Evolutionary conservation across 2,888 invertebrate species (phyloP), one percentile per base, ranked within the genome.

Genomic region (Lomographa bimaculata): DNA sequence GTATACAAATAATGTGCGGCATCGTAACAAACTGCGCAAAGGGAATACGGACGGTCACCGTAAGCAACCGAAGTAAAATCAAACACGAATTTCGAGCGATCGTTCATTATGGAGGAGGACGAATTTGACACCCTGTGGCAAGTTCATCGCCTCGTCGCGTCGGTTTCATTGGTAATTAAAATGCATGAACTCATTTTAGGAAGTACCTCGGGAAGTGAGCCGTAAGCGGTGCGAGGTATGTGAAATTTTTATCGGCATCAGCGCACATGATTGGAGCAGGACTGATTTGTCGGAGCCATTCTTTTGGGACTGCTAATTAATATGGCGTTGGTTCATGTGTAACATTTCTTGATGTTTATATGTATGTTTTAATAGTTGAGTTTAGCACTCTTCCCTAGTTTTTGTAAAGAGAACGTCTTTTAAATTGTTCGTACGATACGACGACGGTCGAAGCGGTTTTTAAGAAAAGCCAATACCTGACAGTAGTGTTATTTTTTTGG

Each of bases 1-100:
- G 82, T 86, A 80, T 83, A 86, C 86, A 87, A 87, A 86, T 87
- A 85, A 83, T 83, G 84, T 81, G 79, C 74, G 78, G 78, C 65
- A 63, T 71, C 66, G 78, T 73, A 79, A 79, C 79, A 76, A 81
- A 81, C 80, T 76, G 74, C 70, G 79, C 76, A 80, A 80, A 83
- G 80, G 77, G 82, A 83, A 85, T 80, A 77, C 74, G 76, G 75
- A 76, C 79, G 32, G 32, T 28, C 10, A 10, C 24, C 36, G 73
- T 69, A 71, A 71, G 69, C 69, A 62, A 67, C 62, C 60, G 66
- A 68, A 67, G 60, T 72, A 69, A 72, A 64, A 64, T 71, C 67
- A 68, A 79, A 79, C 70, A 77, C 25, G 20, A 26, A 2, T 20
- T 69, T 77, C 29, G 20, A 30, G 3, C 26, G 26, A 26, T 36